A percentile compares a stretch with the other conserved stretches of the same genome.
Evolutionary conservation across 1,140 invertebrate genomes (phyloP).

Genomic region (Cydia strobilella): DNA sequence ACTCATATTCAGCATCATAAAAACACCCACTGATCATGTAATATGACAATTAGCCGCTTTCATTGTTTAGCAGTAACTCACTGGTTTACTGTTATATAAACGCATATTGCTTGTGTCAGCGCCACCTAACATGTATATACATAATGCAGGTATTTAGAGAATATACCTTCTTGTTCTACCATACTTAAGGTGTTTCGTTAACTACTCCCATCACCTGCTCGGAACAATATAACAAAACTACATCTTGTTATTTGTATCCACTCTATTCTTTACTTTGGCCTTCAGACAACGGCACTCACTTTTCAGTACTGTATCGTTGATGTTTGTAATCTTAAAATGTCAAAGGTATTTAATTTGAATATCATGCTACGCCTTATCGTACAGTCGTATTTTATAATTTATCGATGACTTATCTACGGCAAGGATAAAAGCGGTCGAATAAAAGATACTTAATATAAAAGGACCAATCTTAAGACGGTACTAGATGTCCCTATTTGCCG

Average conservation of each 20-base stretch:
- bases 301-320: constrained; percentile 63
- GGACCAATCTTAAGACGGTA: not conserved
- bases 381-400: constrained; percentile 64
- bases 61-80: too few relatives aligned
- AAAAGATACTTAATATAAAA: constrained; percentile 34
- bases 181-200: too few relatives aligned
- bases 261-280: constrained; percentile 53
- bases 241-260: constrained; percentile 43
- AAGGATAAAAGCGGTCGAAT: constrained; percentile 56
- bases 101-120: too few relatives aligned
- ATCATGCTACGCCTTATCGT: constrained; percentile 71
- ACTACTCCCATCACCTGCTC: too few relatives aligned
- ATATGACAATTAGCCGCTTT: too few relatives aligned
- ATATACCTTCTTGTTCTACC: too few relatives aligned
- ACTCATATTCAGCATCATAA: too few relatives aligned
- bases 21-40: too few relatives aligned
- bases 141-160: too few relatives aligned
- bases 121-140: too few relatives aligned
- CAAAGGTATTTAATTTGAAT: constrained; percentile 79
- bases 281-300: constrained; percentile 44
- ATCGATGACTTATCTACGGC: constrained; percentile 69
- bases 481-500: not conserved
- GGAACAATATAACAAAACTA: not conserved
- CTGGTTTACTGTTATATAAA: too few relatives aligned
- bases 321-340: constrained; percentile 78